These are phyloP conservation scores for Cynopterus sphinx DNA, from an alignment of 2,797 vertebrate genomes.

Conservation along the genomic window DNA sequence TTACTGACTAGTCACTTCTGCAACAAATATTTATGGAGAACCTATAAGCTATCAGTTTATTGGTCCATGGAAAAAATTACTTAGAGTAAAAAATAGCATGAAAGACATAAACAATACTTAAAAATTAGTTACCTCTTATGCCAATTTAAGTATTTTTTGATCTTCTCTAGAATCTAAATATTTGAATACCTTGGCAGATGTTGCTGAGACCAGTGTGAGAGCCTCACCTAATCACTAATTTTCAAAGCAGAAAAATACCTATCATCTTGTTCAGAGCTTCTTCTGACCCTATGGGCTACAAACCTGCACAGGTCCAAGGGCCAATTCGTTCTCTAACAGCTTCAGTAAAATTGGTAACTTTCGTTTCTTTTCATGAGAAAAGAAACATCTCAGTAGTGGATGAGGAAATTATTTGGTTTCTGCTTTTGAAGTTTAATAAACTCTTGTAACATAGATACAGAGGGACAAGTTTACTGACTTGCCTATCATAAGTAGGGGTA, in stretches of 20 bases:
- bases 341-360: neutral
- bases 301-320: neutral
- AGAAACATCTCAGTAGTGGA: neutral
- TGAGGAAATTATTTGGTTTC: neutral
- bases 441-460: neutral
- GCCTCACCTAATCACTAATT: neutral
- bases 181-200: neutral
- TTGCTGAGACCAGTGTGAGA: neutral
- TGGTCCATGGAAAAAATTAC: neutral
- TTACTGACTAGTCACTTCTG: neutral
- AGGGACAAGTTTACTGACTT: neutral
- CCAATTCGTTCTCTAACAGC: neutral
- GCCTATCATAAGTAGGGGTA: neutral
- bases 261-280: neutral
- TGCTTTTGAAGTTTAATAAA: conserved; percentile 42
- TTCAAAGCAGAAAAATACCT: neutral
- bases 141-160: conserved; percentile 10
- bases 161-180: neutral
- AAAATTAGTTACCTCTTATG: neutral
- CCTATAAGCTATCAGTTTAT: neutral
- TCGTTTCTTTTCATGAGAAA: neutral
- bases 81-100: neutral
- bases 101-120: neutral
- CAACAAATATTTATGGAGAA: neutral
- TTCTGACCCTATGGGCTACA: neutral